Evolutionary conservation across 1,140 invertebrate genomes (phyloP).

Genomic region (Ruditapes philippinarum): DNA sequence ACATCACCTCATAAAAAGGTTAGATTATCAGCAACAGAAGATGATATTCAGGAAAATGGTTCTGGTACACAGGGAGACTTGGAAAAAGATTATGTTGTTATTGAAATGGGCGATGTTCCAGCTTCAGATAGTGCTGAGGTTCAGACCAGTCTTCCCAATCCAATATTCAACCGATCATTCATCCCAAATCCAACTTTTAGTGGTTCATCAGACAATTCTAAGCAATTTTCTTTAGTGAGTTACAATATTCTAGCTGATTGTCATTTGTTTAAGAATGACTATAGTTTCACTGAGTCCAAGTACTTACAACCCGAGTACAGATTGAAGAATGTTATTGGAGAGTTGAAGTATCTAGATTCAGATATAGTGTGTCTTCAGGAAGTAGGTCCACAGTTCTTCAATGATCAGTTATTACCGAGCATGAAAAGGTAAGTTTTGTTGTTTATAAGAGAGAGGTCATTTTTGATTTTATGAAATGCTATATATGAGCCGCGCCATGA

Average conservation of each 20-base stretch:
- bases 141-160: slow-evolving; percentile 72
- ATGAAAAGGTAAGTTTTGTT: slow-evolving; percentile 78
- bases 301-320: slow-evolving; percentile 77
- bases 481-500: too few relatives aligned
- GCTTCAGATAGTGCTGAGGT: slow-evolving; percentile 80
- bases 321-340: slow-evolving; percentile 80
- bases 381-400: slow-evolving; percentile 82
- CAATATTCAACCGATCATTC: slow-evolving; percentile 77
- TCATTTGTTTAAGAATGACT: slow-evolving; percentile 79
- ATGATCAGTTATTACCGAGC: slow-evolving; percentile 73
- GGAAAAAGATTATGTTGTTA: slow-evolving; percentile 80
- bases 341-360: slow-evolving; percentile 82
- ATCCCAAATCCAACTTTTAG: slow-evolving; percentile 74
- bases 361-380: slow-evolving; percentile 86
- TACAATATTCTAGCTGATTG: slow-evolving; percentile 86
- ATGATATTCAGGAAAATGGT: slow-evolving; percentile 46
- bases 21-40: slow-evolving; percentile 50
- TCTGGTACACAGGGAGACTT: slow-evolving; percentile 64
- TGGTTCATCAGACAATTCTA: slow-evolving; percentile 64
- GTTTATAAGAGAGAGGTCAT: too few relatives aligned
- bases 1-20: slow-evolving; percentile 56
- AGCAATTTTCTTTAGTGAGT: slow-evolving; percentile 82
- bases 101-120: slow-evolving; percentile 82
- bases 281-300: slow-evolving; percentile 80
- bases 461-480: too few relatives aligned